Base-by-base conservation (phyloP, 1,140 invertebrate genomes). In the Lordiphosa mommai region DNA sequence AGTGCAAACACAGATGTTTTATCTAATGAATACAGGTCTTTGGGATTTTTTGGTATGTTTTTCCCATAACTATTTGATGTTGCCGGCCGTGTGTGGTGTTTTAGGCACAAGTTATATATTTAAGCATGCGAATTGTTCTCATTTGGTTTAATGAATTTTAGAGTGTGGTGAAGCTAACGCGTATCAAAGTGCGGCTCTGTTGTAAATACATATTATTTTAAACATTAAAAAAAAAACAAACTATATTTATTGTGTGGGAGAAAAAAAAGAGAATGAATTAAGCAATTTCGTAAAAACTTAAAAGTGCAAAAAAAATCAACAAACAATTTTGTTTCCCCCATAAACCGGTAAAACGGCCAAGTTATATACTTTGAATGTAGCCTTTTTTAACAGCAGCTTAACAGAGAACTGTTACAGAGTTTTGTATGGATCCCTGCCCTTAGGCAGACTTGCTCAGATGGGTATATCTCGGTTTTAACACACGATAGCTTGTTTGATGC, bases 11-110 rank as follows among this genome's bases (percentile, higher is more conserved):
- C 76, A 80, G 76, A 64, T 77, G 66, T 63, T 50, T 34, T 51
- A 16, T 14, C 43, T 73, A 79, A 72, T 60, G 61, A 70, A 37
- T 47, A 23, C 12, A 44, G 65, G 57, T 29, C 51, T 47, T 41
- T 70, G 71, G 76, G 76, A 80, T 59, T 80, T 79, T 60, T 67
- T 12, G 17, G 44, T 48, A 44, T 64, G 74, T 79, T 69, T 77
- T 79, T 74, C 36, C 55, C 74, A 48, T 29, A 17, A 16, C 4
- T 43, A 36, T 61, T 79, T 80, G 60, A 79, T 61, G 55, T 69
- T 29, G 65, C 74, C 74, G 73, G n/a, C 61, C 30, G 14, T 46
- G 14, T 27, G 38, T 47, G 48, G 23, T 30, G 14, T 48, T 43
- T 64, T 59, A 63, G 51, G 55, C 36, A 38, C 36, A 46, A 27